These are phyloP conservation scores for Thamnophis elegans DNA, from an alignment of 2,797 vertebrate genomes.

Conservation along the genomic window DNA sequence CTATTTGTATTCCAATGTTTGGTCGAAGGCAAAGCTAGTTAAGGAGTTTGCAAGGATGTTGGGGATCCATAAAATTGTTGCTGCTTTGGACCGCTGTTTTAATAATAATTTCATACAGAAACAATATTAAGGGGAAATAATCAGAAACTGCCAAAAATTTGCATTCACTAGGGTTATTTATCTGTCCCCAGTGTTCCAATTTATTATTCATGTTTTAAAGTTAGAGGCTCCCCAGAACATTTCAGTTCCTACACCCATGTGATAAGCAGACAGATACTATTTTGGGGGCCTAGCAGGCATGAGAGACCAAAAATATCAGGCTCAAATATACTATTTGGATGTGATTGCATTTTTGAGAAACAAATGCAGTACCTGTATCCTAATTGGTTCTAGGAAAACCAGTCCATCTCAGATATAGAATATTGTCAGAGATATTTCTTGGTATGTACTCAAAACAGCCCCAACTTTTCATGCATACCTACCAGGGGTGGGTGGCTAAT, in stretches of 20 bases:
- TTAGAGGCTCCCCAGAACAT: background rate
- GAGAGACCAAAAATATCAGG: background rate
- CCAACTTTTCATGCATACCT: background rate
- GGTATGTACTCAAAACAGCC: background rate
- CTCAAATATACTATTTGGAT: background rate
- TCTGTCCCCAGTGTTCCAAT: background rate
- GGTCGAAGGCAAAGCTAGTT: background rate
- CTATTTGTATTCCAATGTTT: background rate
- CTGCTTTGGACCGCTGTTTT: background rate
- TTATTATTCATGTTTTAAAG: background rate
- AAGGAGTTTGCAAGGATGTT: background rate
- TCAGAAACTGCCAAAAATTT: background rate
- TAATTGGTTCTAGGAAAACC: background rate
- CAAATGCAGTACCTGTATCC: background rate
- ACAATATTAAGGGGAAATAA: background rate
- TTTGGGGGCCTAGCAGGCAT: background rate
- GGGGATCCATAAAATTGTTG: background rate
- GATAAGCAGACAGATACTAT: background rate
- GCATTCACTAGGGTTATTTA: background rate
- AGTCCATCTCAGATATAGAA: background rate
- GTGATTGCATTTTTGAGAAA: background rate
- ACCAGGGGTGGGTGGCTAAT: too few species aligned
- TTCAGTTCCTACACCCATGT: background rate
- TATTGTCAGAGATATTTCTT: background rate
- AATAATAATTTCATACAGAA: background rate